phyloP scores from a whole-genome alignment of 2,888 invertebrate species.

The Drosophila mimetica region DNA sequence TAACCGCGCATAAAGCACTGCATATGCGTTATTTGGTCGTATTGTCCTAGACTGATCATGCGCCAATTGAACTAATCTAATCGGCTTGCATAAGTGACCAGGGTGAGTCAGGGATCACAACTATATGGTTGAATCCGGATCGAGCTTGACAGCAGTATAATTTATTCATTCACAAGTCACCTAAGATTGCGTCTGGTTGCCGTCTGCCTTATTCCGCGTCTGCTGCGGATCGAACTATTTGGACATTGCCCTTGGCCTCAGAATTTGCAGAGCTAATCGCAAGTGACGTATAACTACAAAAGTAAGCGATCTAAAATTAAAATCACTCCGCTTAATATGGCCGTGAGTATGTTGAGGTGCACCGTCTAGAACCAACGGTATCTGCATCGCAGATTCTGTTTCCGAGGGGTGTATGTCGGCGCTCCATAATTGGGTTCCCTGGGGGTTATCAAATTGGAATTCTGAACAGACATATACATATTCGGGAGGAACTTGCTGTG shows the following conservation, averaged over 20 bases:
- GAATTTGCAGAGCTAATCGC: constrained; percentile 18
- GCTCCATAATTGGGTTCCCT: constrained; percentile 17
- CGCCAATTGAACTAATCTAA: neutral
- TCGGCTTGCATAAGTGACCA: neutral
- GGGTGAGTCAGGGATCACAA: constrained; percentile 8
- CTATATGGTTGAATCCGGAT: constrained; percentile 18
- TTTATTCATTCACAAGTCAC: neutral
- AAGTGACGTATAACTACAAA: constrained; percentile 35
- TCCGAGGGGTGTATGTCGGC: constrained; percentile 18
- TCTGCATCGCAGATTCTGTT: constrained; percentile 20
- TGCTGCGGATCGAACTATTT: constrained; percentile 23
- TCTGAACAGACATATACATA: neutral
- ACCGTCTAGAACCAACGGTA: constrained; percentile 2
- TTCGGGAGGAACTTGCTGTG: neutral
- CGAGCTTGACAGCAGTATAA: constrained; percentile 26
- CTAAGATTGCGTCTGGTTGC: constrained; percentile 35
- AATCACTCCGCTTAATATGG: constrained; percentile 1
- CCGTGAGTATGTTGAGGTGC: constrained; percentile 23
- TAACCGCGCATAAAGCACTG: neutral
- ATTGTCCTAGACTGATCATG: neutral
- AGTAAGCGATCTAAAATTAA: constrained; percentile 20
- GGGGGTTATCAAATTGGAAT: constrained; percentile 15
- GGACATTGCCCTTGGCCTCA: constrained; percentile 17
- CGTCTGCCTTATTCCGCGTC: constrained; percentile 46
- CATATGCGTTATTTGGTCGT: neutral